Evolutionary conservation across 2,888 invertebrate genomes (phyloP).

Genomic region (Anoplius nigerrimus): DNA sequence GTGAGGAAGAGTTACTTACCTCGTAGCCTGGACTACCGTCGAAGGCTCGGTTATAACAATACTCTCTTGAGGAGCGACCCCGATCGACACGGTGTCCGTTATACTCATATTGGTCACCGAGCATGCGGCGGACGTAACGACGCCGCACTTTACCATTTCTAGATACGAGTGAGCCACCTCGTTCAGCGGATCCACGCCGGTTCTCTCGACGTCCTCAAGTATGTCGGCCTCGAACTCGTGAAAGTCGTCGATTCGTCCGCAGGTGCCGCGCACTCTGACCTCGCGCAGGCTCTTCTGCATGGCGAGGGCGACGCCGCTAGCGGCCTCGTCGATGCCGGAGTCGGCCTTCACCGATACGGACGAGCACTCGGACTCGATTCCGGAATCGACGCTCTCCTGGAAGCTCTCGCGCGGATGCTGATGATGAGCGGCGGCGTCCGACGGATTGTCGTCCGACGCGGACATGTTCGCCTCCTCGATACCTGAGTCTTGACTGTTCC

Average conservation of each 20-base stretch:
- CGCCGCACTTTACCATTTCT: slow-evolving; percentile 44
- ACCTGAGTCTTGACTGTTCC: slow-evolving; percentile 61
- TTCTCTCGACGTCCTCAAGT: slow-evolving; percentile 22
- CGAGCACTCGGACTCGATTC: slow-evolving; percentile 63
- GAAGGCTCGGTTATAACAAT: slow-evolving; percentile 43
- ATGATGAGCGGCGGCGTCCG: slow-evolving; percentile 5
- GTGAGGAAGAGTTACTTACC: slow-evolving; percentile 44
- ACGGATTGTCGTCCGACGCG: slow-evolving; percentile 39
- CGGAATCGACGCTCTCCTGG: slow-evolving; percentile 60
- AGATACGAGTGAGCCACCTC: slow-evolving; percentile 39
- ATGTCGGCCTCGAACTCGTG: slow-evolving; percentile 40
- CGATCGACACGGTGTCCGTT: slow-evolving; percentile 26
- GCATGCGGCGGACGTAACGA: slow-evolving; percentile 36
- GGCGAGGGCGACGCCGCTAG: slow-evolving; percentile 9
- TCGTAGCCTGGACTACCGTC: slow-evolving; percentile 40
- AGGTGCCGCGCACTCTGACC: slow-evolving; percentile 6
- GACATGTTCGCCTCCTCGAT: slow-evolving; percentile 56
- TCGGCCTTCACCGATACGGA: slow-evolving; percentile 51
- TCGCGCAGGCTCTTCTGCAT: slow-evolving; percentile 9
- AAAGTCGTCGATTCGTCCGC: slow-evolving; percentile 24
- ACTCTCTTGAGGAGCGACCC: slow-evolving; percentile 38
- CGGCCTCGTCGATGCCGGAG: slow-evolving; percentile 14
- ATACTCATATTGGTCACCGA: slow-evolving; percentile 32
- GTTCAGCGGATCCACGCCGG: slow-evolving; percentile 31
- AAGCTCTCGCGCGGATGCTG: slow-evolving; percentile 45